Evolutionary conservation across 2,888 invertebrate species (phyloP).

Genomic region (Drosophila incognita): DNA sequence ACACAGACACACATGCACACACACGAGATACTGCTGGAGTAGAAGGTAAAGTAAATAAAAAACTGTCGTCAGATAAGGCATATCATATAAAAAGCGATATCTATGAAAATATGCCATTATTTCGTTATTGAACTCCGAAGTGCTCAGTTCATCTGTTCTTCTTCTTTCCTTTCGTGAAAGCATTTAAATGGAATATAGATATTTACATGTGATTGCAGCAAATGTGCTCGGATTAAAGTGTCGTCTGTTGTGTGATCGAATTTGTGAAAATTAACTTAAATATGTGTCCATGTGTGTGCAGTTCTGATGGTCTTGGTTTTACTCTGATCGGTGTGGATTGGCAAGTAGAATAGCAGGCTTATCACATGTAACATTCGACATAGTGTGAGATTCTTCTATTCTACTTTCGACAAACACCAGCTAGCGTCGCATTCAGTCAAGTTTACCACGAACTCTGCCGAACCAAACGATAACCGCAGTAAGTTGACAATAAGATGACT

Average conservation of each 20-base stretch:
- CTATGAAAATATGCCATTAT: constrained; percentile 81
- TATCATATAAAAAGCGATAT: constrained; percentile 81
- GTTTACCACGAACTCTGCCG: neutral
- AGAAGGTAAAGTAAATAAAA: constrained; percentile 74
- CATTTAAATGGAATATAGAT: constrained; percentile 6
- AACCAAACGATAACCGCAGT: constrained; percentile 15
- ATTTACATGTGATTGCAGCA: constrained; percentile 14
- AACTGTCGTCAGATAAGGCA: constrained; percentile 66
- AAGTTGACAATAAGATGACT: constrained; percentile 27
- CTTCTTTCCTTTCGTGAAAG: neutral
- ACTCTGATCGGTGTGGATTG: constrained; percentile 59
- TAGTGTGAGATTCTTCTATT: constrained; percentile 79
- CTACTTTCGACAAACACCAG: constrained; percentile 78
- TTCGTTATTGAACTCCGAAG: constrained; percentile 78
- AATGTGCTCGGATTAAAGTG: constrained; percentile 30
- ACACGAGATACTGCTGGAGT: constrained; percentile 54
- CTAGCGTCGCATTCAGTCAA: constrained; percentile 26
- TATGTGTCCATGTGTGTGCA: neutral
- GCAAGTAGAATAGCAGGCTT: constrained; percentile 81
- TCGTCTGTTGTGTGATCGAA: neutral
- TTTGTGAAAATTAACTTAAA: neutral
- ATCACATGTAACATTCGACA: constrained; percentile 68
- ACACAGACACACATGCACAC: constrained; percentile 33
- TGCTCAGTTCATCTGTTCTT: constrained; percentile 54
- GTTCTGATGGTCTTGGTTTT: neutral